Percentiles rank a stretch among this genome's conserved stretches.
Conservation (phyloP, 2,888 invertebrate species). For the Brachyopa scutellaris region DNA sequence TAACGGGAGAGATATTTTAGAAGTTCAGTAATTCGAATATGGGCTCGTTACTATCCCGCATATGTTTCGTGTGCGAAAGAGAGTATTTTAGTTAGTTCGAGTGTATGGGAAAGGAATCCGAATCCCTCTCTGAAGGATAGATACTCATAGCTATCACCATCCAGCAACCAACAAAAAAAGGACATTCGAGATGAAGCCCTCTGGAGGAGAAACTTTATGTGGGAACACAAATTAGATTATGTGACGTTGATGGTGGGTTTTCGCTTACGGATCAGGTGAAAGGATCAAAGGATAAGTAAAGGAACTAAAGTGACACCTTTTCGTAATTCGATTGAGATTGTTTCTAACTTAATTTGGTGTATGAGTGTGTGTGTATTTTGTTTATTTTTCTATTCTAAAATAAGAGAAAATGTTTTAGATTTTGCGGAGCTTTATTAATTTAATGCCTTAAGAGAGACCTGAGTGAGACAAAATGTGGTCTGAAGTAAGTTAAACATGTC, state of each 20-base stretch:
- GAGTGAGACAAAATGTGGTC: background rate
- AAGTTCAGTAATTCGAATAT: constrained; percentile 61
- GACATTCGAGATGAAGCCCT: constrained; percentile 15
- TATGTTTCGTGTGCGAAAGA: constrained; percentile 25
- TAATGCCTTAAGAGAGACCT: too few relatives aligned
- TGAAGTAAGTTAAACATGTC: too few relatives aligned
- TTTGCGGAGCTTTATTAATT: background rate
- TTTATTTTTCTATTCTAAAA: background rate
- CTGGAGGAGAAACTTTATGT: constrained; percentile 41
- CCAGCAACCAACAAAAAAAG: background rate
- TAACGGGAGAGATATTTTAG: constrained; percentile 52
- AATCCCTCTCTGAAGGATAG: constrained; percentile 8
- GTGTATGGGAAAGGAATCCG: too few relatives aligned
- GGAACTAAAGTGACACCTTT: constrained; percentile 7
- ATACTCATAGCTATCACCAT: too few relatives aligned
- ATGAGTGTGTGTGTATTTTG: background rate
- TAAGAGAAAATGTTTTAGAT: background rate
- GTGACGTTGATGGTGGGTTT: constrained; percentile 28
- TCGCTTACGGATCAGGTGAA: background rate
- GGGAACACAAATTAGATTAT: constrained; percentile 47
- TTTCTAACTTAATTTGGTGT: constrained; percentile 17
- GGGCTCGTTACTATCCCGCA: constrained; percentile 56
- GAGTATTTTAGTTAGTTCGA: background rate
- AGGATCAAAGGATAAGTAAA: constrained; percentile 4
- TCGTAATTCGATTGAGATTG: constrained; percentile 18